These are phyloP conservation scores for Phoenicopterus ruber DNA, from an alignment of 2,113 vertebrate species.

Conservation along the genomic window DNA sequence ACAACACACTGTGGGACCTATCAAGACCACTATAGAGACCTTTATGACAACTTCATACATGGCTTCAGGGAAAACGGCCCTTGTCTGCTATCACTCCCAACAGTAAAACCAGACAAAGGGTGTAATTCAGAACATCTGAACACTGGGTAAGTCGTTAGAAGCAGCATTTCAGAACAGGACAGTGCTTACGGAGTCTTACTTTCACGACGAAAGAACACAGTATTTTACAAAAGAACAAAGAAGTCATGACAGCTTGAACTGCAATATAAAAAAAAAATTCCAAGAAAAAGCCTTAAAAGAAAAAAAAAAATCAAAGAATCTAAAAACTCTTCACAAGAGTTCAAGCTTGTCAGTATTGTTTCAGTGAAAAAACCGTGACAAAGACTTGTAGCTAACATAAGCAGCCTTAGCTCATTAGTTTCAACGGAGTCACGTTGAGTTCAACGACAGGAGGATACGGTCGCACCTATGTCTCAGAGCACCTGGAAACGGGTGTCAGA, in stretches of 20 bases:
- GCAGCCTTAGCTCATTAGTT: not conserved
- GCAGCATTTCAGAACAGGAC: not conserved
- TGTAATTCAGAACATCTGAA: accelerated
- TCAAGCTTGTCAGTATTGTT: not conserved
- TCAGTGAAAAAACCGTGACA: not conserved
- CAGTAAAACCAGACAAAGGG: not conserved
- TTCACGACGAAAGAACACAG: not conserved
- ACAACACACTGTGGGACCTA: not conserved
- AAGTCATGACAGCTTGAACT: not conserved
- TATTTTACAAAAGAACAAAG: not conserved
- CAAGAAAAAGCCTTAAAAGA: not conserved
- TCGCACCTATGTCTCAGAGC: not conserved
- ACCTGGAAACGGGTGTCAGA: not conserved
- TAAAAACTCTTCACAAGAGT: not conserved
- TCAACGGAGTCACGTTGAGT: not conserved
- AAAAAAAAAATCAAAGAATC: not conserved
- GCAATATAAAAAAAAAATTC: not conserved
- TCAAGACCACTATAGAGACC: accelerated
- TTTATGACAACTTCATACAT: accelerated
- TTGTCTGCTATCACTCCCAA: not conserved
- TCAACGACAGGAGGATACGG: not conserved
- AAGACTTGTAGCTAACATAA: accelerated
- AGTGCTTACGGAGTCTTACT: not conserved
- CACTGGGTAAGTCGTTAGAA: not conserved
- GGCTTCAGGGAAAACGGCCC: not conserved